A percentile compares a stretch with the other conserved stretches of the same genome.
Conservation (phyloP, 2,888 invertebrate genomes). For the Macaria liturata region DNA sequence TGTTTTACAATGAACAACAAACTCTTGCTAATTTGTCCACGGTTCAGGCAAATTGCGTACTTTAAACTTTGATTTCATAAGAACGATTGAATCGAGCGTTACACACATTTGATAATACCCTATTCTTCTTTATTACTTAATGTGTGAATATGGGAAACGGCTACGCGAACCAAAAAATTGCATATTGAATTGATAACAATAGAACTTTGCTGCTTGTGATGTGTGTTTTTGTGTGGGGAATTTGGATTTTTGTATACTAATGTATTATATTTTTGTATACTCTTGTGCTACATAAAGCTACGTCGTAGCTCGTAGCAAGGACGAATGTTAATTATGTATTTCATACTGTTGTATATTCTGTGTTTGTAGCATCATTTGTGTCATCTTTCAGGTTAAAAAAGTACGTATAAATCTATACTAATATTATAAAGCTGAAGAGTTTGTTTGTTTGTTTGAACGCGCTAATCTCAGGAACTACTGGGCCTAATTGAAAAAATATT, state of each 20-base stretch:
- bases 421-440: too few species aligned
- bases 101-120: constrained; percentile 68
- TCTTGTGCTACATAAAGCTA: constrained; percentile 5
- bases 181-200: constrained; percentile 63
- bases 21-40: constrained; percentile 38
- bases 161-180: constrained; percentile 48
- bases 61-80: constrained; percentile 30
- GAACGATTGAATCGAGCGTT: constrained; percentile 50
- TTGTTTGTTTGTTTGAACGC: too few species aligned
- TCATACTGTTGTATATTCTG: too few species aligned
- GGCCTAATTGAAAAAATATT: too few species aligned
- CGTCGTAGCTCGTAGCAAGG: not conserved
- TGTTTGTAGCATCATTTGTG: too few species aligned
- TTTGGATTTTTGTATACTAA: not conserved
- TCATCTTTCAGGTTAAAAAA: too few species aligned
- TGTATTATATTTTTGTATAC: not conserved
- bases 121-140: constrained; percentile 62
- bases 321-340: too few species aligned
- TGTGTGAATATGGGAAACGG: constrained; percentile 63
- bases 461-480: too few species aligned
- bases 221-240: constrained; percentile 14
- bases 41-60: constrained; percentile 34
- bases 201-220: constrained; percentile 40
- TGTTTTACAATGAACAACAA: constrained; percentile 31
- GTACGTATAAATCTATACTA: too few species aligned